A percentile compares a stretch with the other conserved stretches of the same genome.
Conservation (phyloP, 2,113 vertebrate genomes). For the Etheostoma cragini region DNA sequence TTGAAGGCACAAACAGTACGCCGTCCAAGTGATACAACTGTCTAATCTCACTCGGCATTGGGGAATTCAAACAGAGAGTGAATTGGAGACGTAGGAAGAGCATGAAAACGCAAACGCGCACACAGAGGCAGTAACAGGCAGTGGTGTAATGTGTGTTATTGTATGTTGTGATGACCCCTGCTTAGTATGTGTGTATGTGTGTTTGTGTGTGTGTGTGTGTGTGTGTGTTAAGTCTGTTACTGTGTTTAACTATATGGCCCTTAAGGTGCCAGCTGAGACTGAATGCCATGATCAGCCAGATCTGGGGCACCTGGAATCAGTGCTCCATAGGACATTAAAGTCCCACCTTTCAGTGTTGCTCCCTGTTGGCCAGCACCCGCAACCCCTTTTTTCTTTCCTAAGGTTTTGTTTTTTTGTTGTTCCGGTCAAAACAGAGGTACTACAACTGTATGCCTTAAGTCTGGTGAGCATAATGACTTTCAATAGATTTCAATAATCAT, state of each 20-base stretch:
- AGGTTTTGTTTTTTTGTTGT: no score
- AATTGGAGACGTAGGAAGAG: conserved; percentile 49
- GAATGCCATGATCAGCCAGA: not conserved
- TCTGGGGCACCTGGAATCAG: not conserved
- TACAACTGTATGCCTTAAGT: not conserved
- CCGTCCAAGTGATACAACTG: conserved; percentile 44
- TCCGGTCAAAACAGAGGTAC: not conserved
- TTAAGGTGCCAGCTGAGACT: not conserved
- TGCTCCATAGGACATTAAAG: not conserved
- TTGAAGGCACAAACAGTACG: conserved; percentile 42
- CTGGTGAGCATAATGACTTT: no score
- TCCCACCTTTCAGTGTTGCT: not conserved
- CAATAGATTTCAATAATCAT: not conserved
- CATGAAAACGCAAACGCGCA: conserved; percentile 40
- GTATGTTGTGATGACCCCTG: not conserved
- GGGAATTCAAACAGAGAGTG: conserved; percentile 55
- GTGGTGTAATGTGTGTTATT: conserved; percentile 16
- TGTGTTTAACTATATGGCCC: not conserved
- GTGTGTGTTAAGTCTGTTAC: not conserved
- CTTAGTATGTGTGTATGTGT: not conserved
- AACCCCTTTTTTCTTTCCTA: not conserved
- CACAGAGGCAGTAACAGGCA: conserved; percentile 10
- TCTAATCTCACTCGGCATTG: conserved; percentile 42
- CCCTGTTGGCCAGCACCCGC: not conserved
- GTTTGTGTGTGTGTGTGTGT: not conserved